phyloP scores from a whole-genome alignment of 2,888 invertebrate genomes.

The Cerastis leucographa region DNA sequence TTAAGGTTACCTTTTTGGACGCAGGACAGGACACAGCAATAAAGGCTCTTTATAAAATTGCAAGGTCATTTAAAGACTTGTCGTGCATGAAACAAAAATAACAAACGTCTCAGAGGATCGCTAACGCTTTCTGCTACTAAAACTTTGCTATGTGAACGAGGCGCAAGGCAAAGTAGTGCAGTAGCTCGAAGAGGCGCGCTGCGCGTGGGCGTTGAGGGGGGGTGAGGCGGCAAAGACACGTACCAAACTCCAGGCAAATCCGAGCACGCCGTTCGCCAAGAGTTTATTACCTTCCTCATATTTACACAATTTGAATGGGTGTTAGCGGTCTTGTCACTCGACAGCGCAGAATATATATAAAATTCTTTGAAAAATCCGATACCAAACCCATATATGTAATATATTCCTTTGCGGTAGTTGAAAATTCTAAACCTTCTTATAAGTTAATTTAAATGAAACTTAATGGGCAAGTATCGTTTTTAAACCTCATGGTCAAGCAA shows the following conservation, averaged over 20 bases:
- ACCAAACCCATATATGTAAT: not conserved
- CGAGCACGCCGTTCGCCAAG: slow-evolving; percentile 82
- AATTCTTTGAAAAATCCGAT: slow-evolving; percentile 53
- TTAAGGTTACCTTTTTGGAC: not conserved
- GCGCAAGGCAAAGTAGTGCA: slow-evolving; percentile 65
- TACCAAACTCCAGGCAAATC: slow-evolving; percentile 87
- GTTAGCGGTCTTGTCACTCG: slow-evolving; percentile 79
- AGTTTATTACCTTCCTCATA: slow-evolving; percentile 89
- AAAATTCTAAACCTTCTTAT: not conserved
- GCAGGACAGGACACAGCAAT: not conserved
- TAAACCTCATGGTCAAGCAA: slow-evolving; percentile 48
- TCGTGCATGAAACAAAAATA: slow-evolving; percentile 71
- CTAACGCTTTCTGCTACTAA: slow-evolving; percentile 77
- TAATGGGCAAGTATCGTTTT: no score
- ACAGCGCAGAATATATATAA: slow-evolving; percentile 69
- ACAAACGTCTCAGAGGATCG: slow-evolving; percentile 77
- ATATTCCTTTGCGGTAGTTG: not conserved
- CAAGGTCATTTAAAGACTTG: slow-evolving; percentile 15
- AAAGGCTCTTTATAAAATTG: not conserved
- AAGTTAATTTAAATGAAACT: not conserved
- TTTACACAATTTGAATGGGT: slow-evolving; percentile 87
- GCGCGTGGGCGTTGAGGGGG: slow-evolving; percentile 49
- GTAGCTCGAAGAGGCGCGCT: slow-evolving; percentile 66
- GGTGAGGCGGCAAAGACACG: slow-evolving; percentile 76
- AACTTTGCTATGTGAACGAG: slow-evolving; percentile 79